A percentile compares a stretch with the other conserved stretches of the same genome.
Conservation (phyloP, 2,888 invertebrate genomes). For the Hecatera dysodea region DNA sequence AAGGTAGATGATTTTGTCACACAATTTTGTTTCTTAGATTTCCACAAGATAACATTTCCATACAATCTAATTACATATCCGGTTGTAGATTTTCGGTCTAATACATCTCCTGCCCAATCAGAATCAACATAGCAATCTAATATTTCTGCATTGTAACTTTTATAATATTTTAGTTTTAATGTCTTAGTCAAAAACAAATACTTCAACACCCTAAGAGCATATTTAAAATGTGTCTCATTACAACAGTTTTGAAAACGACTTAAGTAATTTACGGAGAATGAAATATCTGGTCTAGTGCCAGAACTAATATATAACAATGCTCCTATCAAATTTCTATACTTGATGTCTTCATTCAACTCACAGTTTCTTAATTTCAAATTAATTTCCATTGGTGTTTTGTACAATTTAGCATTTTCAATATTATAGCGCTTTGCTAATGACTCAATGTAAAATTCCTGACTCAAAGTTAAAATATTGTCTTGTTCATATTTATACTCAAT, state of each 20-base stretch:
- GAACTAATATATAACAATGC: slow-evolving; percentile 70
- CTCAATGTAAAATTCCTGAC: too few species aligned
- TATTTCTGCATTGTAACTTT: slow-evolving; percentile 1
- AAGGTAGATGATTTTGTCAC: slow-evolving; percentile 23
- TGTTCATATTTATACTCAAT: too few species aligned
- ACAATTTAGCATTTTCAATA: too few species aligned
- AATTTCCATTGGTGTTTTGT: too few species aligned
- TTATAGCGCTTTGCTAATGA: too few species aligned
- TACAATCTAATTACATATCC: slow-evolving; percentile 73
- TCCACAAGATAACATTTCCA: slow-evolving; percentile 69
- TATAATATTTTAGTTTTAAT: slow-evolving; percentile 14
- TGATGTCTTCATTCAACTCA: slow-evolving; percentile 62
- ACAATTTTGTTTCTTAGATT: too few species aligned
- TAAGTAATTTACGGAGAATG: slow-evolving; percentile 72
- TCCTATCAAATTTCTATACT: slow-evolving; percentile 69
- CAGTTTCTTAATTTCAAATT: too few species aligned
- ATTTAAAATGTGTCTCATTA: slow-evolving; percentile 61
- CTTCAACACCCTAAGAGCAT: slow-evolving; percentile 51
- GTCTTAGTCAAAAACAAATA: slow-evolving; percentile 16
- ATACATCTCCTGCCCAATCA: slow-evolving; percentile 66
- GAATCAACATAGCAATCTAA: slow-evolving; percentile 37
- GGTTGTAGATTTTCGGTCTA: slow-evolving; percentile 64
- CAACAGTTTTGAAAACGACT: slow-evolving; percentile 74
- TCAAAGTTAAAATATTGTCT: too few species aligned
- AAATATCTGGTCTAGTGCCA: slow-evolving; percentile 71